Evolutionary conservation across 2,797 vertebrate genomes (phyloP).

Genomic region (Pseudomugil tenellus): DNA sequence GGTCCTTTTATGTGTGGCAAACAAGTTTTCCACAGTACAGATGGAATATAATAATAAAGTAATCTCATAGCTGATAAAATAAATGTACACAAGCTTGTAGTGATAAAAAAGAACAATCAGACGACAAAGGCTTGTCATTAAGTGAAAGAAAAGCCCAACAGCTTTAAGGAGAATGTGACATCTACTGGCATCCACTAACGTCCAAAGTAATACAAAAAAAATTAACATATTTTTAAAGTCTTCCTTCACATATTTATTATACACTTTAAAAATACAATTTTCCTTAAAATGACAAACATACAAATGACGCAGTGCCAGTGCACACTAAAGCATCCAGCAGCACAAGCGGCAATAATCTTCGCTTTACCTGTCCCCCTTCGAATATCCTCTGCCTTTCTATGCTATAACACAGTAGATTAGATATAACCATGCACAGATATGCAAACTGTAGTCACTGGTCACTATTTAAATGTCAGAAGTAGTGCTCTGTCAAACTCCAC

Average conservation of each 20-base stretch:
- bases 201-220: background rate
- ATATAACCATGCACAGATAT: background rate
- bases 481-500: slow-evolving; percentile 1
- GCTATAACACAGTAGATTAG: background rate
- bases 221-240: background rate
- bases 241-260: background rate
- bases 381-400: background rate
- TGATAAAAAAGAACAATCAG: background rate
- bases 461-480: too few relatives aligned
- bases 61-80: background rate
- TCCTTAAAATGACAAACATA: background rate
- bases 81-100: background rate
- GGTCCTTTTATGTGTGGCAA: background rate
- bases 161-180: background rate
- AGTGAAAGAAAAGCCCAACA: background rate
- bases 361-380: background rate
- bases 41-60: background rate
- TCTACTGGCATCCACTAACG: background rate
- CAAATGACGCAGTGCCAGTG: background rate
- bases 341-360: background rate
- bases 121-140: background rate
- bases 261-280: background rate
- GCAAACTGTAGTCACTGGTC: too few relatives aligned
- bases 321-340: background rate
- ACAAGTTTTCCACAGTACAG: background rate